Base-by-base conservation (phyloP, 1,140 invertebrate genomes). In the Musca domestica region DNA sequence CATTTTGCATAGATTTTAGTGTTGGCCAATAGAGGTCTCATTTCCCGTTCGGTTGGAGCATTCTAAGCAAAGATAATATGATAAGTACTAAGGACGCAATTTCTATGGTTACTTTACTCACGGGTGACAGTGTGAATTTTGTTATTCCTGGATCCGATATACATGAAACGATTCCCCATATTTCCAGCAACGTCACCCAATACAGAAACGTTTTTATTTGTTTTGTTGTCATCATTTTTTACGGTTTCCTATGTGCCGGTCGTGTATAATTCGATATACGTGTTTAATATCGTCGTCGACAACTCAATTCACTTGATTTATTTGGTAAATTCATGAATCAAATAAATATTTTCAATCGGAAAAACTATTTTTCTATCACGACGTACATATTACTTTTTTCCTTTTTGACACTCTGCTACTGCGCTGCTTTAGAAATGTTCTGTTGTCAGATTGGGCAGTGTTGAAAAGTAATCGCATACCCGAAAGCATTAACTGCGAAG, bases 111-210 rank as follows among this genome's bases (percentile, higher is more conserved):
- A 25, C 7, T 34, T 15, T 20, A 30, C 69, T 71, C 72, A 79
- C 77, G 70, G 72, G 67, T 47, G 71, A 71, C 66, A 79, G 65
- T n/a, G 48, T 20, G 48, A 74, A 70, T 56, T 76, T 69, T 30
- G 78, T 71, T 25, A 76, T 73, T 23, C 77, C 77, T 5, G 77
- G 71, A 27, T 79, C 77, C 4, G 77, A 77, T 70, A 69, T 76
- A 41, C 34, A 41, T n/a, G 23, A 46, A 48, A 61, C 6, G n/a
- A 69, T 61, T 14, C 27, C 56, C 56, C 56, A 61, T 34, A 23
- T 61, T 34, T 34, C 7, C 15, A 61, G 56, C 56, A 61, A 61
- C 56, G 56, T 19, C 56, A 61, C 56, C 27, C 56, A 61, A 34
- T 61, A 61, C 5, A 61, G 34, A 12, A 61, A 19, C 17, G 3